These are phyloP conservation scores for Apolygus lucorum DNA, from an alignment of 1,140 invertebrate species.

Conservation along the genomic window DNA sequence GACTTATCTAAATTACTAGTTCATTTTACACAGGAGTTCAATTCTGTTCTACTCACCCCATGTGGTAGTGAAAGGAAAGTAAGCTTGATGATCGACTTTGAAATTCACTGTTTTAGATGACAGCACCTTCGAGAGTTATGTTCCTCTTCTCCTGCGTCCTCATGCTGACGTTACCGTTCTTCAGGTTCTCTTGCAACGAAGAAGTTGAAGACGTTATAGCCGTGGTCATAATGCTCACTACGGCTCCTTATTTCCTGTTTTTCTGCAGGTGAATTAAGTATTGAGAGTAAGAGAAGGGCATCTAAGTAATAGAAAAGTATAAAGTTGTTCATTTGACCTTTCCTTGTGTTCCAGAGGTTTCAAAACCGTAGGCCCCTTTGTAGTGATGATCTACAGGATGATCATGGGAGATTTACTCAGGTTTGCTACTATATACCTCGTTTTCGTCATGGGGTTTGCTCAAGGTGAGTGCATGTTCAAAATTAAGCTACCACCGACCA, in stretches of 20 bases:
- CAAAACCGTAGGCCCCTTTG: conserved; percentile 95
- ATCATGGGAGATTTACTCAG: conserved; percentile 88
- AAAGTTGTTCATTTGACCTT: not conserved
- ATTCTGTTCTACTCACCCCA: too few species aligned
- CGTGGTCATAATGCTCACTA: conserved; percentile 89
- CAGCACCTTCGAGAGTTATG: conserved; percentile 80
- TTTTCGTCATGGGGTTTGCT: conserved; percentile 96
- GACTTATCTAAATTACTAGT: too few species aligned
- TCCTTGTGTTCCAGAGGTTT: conserved; percentile 66
- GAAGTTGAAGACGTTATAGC: conserved; percentile 83
- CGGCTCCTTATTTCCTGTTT: conserved; percentile 95
- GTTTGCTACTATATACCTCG: conserved; percentile 91
- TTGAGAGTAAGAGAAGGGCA: not conserved
- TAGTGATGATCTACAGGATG: conserved; percentile 99
- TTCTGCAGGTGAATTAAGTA: conserved; percentile 70
- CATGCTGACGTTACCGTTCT: conserved; percentile 70
- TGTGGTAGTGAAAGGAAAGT: too few species aligned
- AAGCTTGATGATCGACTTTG: too few species aligned
- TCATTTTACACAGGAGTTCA: too few species aligned
- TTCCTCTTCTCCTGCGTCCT: conserved; percentile 87
- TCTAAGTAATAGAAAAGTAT: not conserved
- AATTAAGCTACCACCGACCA: too few species aligned
- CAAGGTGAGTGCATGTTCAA: conserved; percentile 73
- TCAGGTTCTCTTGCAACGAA: conserved; percentile 72
- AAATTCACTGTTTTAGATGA: conserved; percentile 66